phyloP scores from a whole-genome alignment of 2,888 invertebrate genomes.

The Apantesis nais region DNA sequence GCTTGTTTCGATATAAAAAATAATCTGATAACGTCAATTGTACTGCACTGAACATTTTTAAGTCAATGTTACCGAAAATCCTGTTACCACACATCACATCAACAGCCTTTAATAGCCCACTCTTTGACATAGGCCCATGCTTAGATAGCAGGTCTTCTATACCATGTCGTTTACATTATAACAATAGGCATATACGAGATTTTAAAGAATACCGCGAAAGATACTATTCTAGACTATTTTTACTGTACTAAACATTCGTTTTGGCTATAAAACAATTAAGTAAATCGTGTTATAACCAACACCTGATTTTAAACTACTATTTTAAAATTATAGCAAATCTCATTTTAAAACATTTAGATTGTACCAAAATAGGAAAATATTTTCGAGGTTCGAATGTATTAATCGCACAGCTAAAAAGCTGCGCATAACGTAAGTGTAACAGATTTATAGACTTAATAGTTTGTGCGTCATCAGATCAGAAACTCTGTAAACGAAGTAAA shows the following conservation, averaged over 20 bases:
- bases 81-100: no score
- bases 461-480: neutral
- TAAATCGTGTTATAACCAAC: neutral
- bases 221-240: neutral
- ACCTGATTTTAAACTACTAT: neutral
- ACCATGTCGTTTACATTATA: no score
- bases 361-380: neutral
- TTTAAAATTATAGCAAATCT: neutral
- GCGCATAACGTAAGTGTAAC: neutral
- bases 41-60: neutral
- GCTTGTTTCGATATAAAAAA: conserved; percentile 1
- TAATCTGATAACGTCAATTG: neutral
- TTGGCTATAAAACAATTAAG: neutral
- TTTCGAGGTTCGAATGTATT: neutral
- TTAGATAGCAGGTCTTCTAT: no score
- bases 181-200: neutral
- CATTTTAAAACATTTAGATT: neutral
- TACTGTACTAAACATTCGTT: neutral
- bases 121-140: no score
- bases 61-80: neutral
- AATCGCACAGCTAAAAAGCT: neutral
- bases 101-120: no score
- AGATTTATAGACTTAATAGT: neutral
- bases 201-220: neutral
- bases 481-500: neutral